Conservation (phyloP, 1,140 invertebrate species). For the Zaprionus camerounensis region DNA sequence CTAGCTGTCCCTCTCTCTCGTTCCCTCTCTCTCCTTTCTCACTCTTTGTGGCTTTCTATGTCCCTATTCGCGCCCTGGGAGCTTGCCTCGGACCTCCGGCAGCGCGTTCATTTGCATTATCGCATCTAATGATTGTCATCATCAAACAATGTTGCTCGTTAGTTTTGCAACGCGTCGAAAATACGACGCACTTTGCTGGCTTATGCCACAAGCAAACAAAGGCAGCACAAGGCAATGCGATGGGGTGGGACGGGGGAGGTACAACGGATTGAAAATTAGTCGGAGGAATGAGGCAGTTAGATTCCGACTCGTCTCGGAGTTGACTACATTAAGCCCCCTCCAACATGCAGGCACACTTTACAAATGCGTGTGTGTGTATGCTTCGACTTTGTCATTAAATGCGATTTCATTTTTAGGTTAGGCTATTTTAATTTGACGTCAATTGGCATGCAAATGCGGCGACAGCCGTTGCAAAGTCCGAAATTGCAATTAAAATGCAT, state of each 20-base stretch:
- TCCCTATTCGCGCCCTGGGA: not conserved
- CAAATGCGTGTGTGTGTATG: slow-evolving; percentile 5
- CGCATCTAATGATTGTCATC: slow-evolving; percentile 83
- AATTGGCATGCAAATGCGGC: slow-evolving; percentile 60
- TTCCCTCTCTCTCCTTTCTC: not conserved
- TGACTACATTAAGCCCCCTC: slow-evolving; percentile 1
- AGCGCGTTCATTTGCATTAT: slow-evolving; percentile 77
- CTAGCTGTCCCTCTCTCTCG: not conserved
- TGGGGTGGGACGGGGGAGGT: not conserved
- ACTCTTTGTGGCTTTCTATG: not conserved
- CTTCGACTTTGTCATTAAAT: slow-evolving; percentile 50
- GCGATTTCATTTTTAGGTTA: slow-evolving; percentile 59
- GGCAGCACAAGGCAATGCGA: not conserved
- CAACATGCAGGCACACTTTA: not conserved
- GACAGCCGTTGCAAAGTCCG: slow-evolving; percentile 5
- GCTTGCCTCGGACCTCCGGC: slow-evolving; percentile 16
- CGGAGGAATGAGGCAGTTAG: not conserved
- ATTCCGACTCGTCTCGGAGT: not conserved
- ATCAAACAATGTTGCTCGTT: slow-evolving; percentile 82
- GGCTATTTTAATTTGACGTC: slow-evolving; percentile 59
- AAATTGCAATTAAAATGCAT: slow-evolving; percentile 76
- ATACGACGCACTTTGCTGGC: slow-evolving; percentile 39
- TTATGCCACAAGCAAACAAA: slow-evolving; percentile 36
- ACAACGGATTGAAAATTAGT: not conserved
- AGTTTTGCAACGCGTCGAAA: slow-evolving; percentile 54